Evolutionary conservation across 2,113 vertebrate species (phyloP).

Genomic region (Aix galericulata): DNA sequence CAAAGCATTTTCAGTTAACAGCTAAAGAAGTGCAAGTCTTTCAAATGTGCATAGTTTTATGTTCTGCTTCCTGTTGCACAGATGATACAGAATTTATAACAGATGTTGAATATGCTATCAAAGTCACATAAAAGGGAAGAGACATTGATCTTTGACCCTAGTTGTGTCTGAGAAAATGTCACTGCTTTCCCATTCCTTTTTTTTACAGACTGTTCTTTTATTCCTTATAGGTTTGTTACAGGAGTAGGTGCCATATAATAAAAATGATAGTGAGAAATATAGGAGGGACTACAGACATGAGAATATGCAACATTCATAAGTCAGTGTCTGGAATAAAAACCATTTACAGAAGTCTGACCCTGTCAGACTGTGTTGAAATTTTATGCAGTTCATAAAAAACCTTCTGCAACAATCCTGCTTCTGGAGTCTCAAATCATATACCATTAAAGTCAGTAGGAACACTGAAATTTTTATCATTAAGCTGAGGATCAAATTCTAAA

Average conservation of each 20-base stretch:
- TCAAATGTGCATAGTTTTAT: background rate
- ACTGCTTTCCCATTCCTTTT: background rate
- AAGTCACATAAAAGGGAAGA: slow-evolving; percentile 5
- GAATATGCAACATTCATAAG: background rate
- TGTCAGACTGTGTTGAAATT: background rate
- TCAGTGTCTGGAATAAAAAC: background rate
- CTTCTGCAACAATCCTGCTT: background rate
- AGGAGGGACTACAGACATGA: background rate
- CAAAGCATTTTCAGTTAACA: background rate
- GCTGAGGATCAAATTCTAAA: background rate
- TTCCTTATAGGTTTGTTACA: background rate
- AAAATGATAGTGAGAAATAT: background rate
- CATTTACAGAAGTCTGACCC: background rate
- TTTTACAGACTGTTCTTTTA: background rate
- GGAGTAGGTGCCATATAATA: background rate
- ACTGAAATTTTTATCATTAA: background rate
- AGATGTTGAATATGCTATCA: slow-evolving; percentile 10
- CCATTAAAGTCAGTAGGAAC: background rate
- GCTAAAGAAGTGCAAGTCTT: background rate
- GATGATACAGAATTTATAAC: slow-evolving; percentile 4
- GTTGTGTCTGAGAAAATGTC: slow-evolving; percentile 22
- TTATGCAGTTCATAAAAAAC: background rate
- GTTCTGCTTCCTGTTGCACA: slow-evolving; percentile 19
- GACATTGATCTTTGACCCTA: slow-evolving; percentile 4
- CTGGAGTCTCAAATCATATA: background rate